phyloP scores from a whole-genome alignment of 1,140 invertebrate species.

The Megalonaias nervosa region DNA sequence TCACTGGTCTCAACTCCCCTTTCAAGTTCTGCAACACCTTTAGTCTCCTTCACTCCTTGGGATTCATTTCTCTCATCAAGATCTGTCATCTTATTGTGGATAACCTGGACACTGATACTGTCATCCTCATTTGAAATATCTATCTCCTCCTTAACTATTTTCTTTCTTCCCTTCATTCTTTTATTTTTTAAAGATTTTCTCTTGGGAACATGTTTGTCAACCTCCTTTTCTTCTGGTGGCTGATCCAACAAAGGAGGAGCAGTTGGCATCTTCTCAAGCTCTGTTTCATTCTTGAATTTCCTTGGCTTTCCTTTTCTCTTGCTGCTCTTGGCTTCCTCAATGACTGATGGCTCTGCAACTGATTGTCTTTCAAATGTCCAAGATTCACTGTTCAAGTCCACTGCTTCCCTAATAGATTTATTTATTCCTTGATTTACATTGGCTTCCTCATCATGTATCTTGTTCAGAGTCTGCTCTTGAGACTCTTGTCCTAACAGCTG shows the following conservation, averaged over 20 bases:
- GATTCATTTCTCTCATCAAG: too few species aligned
- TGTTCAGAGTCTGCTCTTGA: constrained; percentile 30
- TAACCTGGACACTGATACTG: background rate
- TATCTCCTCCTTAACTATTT: constrained; percentile 24
- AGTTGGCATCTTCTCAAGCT: constrained; percentile 17
- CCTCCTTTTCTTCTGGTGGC: too few species aligned
- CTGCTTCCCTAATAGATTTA: too few species aligned
- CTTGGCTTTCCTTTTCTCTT: background rate
- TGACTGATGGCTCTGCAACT: background rate
- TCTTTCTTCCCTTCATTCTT: too few species aligned
- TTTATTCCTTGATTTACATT: constrained; percentile 21
- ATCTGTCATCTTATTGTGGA: too few species aligned
- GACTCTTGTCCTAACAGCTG: too few species aligned
- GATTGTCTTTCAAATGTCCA: background rate
- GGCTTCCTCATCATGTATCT: constrained; percentile 25
- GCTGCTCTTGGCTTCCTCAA: background rate
- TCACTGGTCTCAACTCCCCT: too few species aligned
- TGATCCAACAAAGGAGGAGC: too few species aligned
- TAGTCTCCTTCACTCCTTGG: too few species aligned
- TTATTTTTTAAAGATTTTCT: too few species aligned
- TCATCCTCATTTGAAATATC: constrained; percentile 33
- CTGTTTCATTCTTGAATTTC: constrained; percentile 1
- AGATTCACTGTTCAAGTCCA: background rate
- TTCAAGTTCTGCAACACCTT: too few species aligned
- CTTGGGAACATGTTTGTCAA: too few species aligned